phyloP scores from a whole-genome alignment of 2,797 vertebrate genomes.

The Aotus griseimembra region DNA sequence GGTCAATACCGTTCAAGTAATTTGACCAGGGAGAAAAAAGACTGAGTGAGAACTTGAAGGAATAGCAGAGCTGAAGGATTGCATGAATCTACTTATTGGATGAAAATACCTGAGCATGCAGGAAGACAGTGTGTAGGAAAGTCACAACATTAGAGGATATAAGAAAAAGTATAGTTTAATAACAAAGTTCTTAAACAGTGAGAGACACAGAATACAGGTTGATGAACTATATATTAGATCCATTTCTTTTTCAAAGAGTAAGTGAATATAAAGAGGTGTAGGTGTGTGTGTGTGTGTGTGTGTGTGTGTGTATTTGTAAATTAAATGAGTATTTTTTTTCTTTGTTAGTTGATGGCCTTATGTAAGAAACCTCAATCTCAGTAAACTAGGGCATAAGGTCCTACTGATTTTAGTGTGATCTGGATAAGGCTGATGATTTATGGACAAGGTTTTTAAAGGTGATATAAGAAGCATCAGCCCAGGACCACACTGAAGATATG shows the following conservation, averaged over 20 bases:
- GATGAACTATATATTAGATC: background rate
- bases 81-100: background rate
- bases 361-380: background rate
- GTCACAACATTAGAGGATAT: background rate
- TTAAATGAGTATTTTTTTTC: background rate
- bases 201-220: background rate
- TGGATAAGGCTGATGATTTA: background rate
- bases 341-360: background rate
- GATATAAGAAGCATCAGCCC: background rate
- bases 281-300: background rate
- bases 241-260: background rate
- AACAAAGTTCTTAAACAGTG: background rate
- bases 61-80: background rate
- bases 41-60: background rate
- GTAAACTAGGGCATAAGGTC: background rate
- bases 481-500: background rate
- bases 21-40: background rate
- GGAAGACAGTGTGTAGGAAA: background rate
- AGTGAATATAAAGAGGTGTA: background rate
- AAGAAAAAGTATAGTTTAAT: background rate
- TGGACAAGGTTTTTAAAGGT: background rate
- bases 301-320: background rate
- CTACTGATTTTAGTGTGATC: background rate
- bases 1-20: rapidly evolving
- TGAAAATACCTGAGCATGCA: rapidly evolving